A percentile compares a stretch with the other conserved stretches of the same genome.
Conservation (phyloP, 2,113 vertebrate genomes). For the Scopus umbretta region DNA sequence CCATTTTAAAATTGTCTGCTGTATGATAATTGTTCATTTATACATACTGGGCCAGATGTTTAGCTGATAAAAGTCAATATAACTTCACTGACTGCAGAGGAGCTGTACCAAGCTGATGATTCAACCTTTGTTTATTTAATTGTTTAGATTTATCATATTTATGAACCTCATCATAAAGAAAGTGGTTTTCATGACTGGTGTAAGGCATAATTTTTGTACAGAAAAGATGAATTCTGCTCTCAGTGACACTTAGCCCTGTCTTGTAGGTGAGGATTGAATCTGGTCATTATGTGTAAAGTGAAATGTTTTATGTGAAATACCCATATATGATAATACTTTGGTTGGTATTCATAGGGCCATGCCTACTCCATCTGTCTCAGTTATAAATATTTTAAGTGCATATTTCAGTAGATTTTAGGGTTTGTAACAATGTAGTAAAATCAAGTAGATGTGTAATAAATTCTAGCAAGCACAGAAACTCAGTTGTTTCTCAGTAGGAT, state of each 20-base stretch:
- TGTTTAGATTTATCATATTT: background rate
- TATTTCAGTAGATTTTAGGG: background rate
- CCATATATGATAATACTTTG: background rate
- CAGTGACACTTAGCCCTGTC: background rate
- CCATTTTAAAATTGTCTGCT: background rate
- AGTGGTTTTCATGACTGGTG: background rate
- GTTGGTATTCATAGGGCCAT: background rate
- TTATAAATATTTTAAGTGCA: constrained; percentile 19
- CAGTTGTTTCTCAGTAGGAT: background rate
- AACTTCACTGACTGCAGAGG: background rate
- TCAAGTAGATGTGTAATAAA: constrained; percentile 2
- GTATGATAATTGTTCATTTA: background rate
- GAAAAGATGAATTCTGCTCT: background rate
- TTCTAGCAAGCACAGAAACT: background rate
- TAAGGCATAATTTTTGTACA: background rate
- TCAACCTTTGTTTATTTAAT: background rate
- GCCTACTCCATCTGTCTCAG: constrained; percentile 9
- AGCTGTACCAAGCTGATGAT: background rate
- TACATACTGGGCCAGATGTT: background rate
- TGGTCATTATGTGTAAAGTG: background rate
- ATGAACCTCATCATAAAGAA: background rate
- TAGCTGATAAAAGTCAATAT: background rate
- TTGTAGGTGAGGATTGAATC: background rate
- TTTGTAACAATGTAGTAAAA: constrained; percentile 1
- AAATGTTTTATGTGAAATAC: background rate